Evolutionary conservation across 2,113 vertebrate species (phyloP).

Genomic region (Marmota flaviventris): DNA sequence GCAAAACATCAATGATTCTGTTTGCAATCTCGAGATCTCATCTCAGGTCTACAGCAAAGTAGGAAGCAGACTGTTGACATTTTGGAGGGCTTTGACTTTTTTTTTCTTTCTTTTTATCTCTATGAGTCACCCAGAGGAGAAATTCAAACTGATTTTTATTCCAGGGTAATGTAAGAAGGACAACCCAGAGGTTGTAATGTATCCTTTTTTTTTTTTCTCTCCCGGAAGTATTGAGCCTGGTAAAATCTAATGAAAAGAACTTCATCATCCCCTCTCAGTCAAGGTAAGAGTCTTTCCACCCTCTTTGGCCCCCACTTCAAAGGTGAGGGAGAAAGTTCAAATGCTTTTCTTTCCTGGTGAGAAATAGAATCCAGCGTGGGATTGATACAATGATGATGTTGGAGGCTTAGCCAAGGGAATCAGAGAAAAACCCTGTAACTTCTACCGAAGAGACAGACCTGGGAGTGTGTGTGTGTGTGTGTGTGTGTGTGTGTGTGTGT

Average conservation of each 20-base stretch:
- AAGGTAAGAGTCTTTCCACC: background rate
- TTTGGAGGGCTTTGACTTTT: background rate
- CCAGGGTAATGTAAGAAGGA: slow-evolving; percentile 33
- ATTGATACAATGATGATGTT: background rate
- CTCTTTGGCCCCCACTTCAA: background rate
- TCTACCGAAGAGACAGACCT: background rate
- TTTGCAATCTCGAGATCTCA: background rate
- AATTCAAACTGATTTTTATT: slow-evolving; percentile 56
- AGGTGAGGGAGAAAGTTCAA: background rate
- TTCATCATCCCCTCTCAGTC: background rate
- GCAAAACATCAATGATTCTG: background rate
- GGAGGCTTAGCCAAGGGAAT: background rate
- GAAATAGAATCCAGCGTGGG: background rate
- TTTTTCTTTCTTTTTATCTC: background rate
- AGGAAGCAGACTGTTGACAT: background rate
- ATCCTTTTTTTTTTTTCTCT: background rate
- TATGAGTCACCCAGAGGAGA: slow-evolving; percentile 33
- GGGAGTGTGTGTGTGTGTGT: background rate
- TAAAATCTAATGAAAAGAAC: slow-evolving; percentile 1
- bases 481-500: too few relatives aligned
- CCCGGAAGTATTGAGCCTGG: background rate
- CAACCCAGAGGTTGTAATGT: background rate
- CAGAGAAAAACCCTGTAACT: background rate
- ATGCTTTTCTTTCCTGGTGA: background rate
- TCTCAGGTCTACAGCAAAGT: background rate